These are phyloP conservation scores for Bimastos eiseni DNA, from an alignment of 2,888 invertebrate species.

Conservation along the genomic window DNA sequence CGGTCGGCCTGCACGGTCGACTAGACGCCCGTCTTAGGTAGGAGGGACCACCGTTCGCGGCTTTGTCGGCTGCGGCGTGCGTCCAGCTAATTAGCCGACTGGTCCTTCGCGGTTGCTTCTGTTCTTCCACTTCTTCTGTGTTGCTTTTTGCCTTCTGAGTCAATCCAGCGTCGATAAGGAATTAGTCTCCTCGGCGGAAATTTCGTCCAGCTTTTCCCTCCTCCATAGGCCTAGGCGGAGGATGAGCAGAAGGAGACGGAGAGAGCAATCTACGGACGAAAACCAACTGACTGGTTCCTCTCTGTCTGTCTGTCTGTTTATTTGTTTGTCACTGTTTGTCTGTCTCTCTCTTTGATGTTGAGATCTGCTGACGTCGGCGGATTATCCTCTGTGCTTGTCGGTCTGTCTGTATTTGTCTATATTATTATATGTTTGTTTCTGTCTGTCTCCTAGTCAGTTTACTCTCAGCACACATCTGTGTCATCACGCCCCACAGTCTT, in stretches of 20 bases:
- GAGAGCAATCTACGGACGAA: neutral
- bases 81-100: neutral
- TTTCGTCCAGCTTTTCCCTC: neutral
- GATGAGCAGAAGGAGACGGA: neutral
- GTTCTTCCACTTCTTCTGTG: neutral
- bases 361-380: too few species aligned
- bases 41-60: neutral
- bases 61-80: neutral
- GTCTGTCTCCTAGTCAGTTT: too few species aligned
- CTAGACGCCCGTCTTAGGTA: slow-evolving; percentile 4
- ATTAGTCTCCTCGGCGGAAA: slow-evolving; percentile 13
- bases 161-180: slow-evolving; percentile 13
- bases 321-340: neutral
- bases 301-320: neutral
- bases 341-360: too few species aligned
- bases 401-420: too few species aligned
- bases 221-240: neutral
- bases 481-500: too few species aligned
- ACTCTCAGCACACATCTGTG: too few species aligned
- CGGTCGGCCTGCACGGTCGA: neutral
- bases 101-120: neutral
- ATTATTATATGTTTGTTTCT: too few species aligned
- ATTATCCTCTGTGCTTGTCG: too few species aligned
- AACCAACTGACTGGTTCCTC: neutral
- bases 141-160: neutral